A percentile compares a stretch with the other conserved stretches of the same genome.
phyloP scores from a whole-genome alignment of 2,888 invertebrate species.

The Adelognathus sp. region DNA sequence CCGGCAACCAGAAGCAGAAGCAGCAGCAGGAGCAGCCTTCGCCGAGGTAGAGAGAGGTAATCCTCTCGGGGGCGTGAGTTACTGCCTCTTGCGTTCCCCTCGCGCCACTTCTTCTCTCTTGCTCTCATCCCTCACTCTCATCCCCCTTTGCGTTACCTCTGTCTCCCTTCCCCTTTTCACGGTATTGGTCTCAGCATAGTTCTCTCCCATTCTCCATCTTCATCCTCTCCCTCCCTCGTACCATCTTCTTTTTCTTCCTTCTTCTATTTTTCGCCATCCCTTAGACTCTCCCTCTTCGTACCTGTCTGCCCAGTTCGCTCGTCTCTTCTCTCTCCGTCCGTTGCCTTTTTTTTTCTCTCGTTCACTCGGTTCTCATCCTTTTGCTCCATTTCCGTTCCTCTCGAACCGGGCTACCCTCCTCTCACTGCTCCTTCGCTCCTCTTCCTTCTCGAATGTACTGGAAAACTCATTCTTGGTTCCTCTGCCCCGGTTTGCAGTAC shows the following conservation, averaged over 20 bases:
- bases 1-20: constrained; percentile 8
- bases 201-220: constrained; percentile 50
- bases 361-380: constrained; percentile 45
- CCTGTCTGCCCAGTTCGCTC: constrained; percentile 52
- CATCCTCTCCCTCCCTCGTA: constrained; percentile 46
- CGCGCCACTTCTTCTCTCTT: constrained; percentile 66
- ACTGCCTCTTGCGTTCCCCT: constrained; percentile 68
- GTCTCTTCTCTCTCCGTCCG: constrained; percentile 40
- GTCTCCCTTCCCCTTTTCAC: constrained; percentile 46
- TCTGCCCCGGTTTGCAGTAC: constrained; percentile 36
- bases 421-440: constrained; percentile 18
- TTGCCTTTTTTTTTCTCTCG: constrained; percentile 19
- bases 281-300: constrained; percentile 46
- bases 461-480: constrained; percentile 24
- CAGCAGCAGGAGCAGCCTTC: constrained; percentile 68
- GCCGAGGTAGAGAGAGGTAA: constrained; percentile 78
- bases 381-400: constrained; percentile 61
- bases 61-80: constrained; percentile 81
- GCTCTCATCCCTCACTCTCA: constrained; percentile 60
- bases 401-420: constrained; percentile 33
- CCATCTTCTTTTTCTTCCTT: constrained; percentile 30
- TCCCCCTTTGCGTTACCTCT: constrained; percentile 53
- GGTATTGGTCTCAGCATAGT: constrained; percentile 54
- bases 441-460: constrained; percentile 20
- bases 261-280: constrained; percentile 22